Evolutionary conservation across 2,113 vertebrate genomes (phyloP), one percentile per base, ranked within the genome.

Genomic region (Vicugna pacos): DNA sequence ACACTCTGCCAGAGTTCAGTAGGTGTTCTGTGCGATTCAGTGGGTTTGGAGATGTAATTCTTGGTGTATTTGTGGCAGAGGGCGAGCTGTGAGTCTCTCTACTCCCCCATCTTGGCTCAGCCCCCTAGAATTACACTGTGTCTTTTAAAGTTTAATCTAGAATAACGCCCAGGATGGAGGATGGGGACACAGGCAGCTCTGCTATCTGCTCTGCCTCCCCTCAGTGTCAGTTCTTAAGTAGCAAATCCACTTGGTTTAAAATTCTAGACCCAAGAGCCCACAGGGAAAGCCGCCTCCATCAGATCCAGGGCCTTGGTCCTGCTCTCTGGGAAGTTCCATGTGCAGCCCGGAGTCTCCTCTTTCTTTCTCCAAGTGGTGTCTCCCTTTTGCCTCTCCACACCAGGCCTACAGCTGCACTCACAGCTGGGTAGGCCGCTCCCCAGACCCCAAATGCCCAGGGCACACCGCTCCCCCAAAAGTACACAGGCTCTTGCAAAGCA

Each of bases 321-420:
- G 52, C 52, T 32, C 42, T 70, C 12, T 7, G 4, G 20, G 35
- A 38, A 17, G 11, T 38, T 64, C 52, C 64, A 30, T 12, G 32
- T n/a, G 35, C 11, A 16, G 42, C 28, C 1, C 4, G 3, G 12
- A 15, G 9, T 19, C 67, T 62, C 48, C 10, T 13, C 19, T 15
- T 16, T 4, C 28, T n/a, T 24, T 26, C 54, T 79, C 38, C 12
- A 20, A 3, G 8, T 6, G 6, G 28, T 26, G 13, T 46, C 30
- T 15, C n/a, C 1, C 22, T 6, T 35, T 20, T 0, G 81, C n/a
- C 30, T 35, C 42, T 35, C n/a, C 20, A 19, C 1, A 5, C 17
- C 46, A 11, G 19, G 64, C 56, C 54, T 30, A 8, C 16, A 26
- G 10, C 8, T 5, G 50, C 28, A 8, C 64, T 58, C 62, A 30